A percentile compares a stretch with the other conserved stretches of the same genome.
Conservation (phyloP, 2,797 vertebrate species). For the Fringilla coelebs region DNA sequence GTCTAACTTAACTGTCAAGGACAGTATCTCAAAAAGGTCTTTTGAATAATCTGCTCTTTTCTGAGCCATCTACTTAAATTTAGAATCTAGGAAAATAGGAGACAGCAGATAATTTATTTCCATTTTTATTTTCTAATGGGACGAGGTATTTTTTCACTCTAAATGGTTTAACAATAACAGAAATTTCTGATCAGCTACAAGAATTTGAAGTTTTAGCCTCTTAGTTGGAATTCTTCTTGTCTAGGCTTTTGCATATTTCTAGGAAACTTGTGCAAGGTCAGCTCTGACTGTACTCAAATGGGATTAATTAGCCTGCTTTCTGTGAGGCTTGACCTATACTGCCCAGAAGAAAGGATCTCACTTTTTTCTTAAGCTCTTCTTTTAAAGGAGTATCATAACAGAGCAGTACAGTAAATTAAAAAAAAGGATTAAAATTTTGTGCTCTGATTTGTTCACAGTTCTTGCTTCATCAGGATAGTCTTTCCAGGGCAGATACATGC, state of each 20-base stretch:
- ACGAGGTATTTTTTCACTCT: background rate
- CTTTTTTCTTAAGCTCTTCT: background rate
- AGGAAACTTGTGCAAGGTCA: background rate
- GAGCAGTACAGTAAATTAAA: background rate
- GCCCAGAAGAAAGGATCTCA: background rate
- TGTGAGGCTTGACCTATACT: background rate
- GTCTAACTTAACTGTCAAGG: constrained; percentile 1
- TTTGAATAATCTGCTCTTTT: constrained; percentile 16
- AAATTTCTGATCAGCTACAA: background rate
- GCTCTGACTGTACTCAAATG: background rate
- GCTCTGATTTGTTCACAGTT: background rate
- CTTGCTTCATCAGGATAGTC: background rate
- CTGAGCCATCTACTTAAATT: constrained; percentile 18
- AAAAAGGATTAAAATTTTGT: background rate
- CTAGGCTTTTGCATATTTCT: background rate
- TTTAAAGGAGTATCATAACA: background rate
- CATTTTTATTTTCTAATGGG: background rate
- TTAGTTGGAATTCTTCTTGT: background rate
- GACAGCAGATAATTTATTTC: background rate
- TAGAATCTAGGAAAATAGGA: background rate
- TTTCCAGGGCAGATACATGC: background rate
- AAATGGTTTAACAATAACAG: background rate
- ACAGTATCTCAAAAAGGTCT: background rate
- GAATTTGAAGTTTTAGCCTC: background rate
- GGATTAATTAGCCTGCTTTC: constrained; percentile 48